A percentile compares a stretch with the other conserved stretches of the same genome.
Conservation (phyloP, 2,888 invertebrate genomes). For the Thymelicus acteon region DNA sequence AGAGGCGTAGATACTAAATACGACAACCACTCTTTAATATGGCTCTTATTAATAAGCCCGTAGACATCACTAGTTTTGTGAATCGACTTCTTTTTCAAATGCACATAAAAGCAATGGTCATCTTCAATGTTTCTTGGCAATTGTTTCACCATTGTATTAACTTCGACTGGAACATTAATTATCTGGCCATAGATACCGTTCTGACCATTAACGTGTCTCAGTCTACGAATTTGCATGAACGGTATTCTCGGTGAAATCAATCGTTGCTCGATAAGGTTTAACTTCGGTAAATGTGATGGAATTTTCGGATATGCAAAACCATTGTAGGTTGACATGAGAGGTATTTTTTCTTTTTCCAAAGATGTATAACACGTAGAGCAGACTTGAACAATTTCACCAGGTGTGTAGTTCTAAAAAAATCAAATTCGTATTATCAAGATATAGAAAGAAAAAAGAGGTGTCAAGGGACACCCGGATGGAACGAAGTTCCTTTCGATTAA, state of each 20-base stretch:
- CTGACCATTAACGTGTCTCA: constrained; percentile 49
- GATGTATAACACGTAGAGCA: constrained; percentile 45
- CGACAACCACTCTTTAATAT: constrained; percentile 47
- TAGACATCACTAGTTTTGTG: constrained; percentile 47
- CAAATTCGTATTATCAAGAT: constrained; percentile 42
- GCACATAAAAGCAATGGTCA: constrained; percentile 46
- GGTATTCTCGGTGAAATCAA: constrained; percentile 50
- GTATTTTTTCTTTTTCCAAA: constrained; percentile 14
- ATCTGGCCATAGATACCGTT: constrained; percentile 50
- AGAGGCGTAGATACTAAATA: constrained; percentile 44
- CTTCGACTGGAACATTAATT: constrained; percentile 51
- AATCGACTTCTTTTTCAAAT: constrained; percentile 44
- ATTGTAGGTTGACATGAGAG: constrained; percentile 41
- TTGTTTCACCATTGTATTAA: constrained; percentile 49
- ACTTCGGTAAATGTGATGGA: constrained; percentile 47
- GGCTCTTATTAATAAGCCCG: constrained; percentile 39
- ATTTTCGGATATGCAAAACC: constrained; percentile 49
- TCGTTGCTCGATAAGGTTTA: constrained; percentile 46
- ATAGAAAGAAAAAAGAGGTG: too few relatives aligned
- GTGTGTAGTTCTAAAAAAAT: constrained; percentile 44
- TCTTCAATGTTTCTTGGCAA: constrained; percentile 49
- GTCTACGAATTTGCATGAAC: constrained; percentile 52
- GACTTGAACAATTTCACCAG: constrained; percentile 43
- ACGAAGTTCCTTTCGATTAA: too few relatives aligned
- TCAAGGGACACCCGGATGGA: too few relatives aligned